phyloP scores from a whole-genome alignment of 2,797 vertebrate species.

The Platalea minor region DNA sequence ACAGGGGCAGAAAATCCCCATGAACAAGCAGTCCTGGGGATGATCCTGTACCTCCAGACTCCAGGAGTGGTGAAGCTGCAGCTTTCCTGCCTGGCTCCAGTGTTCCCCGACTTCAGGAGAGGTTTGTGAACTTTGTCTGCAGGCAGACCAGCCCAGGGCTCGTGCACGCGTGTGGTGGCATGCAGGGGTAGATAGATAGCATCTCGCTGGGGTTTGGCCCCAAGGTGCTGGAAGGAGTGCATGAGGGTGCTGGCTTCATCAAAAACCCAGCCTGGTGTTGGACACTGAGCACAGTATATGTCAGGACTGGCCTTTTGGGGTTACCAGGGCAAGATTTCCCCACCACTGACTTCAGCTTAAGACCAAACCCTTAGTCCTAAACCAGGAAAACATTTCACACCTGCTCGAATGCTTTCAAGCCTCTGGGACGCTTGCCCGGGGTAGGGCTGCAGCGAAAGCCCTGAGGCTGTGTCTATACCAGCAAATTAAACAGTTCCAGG shows the following conservation, averaged over 20 bases:
- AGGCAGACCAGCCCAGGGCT: not conserved
- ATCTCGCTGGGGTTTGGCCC: not conserved
- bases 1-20: not conserved
- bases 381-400: not conserved
- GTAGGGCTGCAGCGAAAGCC: not conserved
- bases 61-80: rapidly evolving
- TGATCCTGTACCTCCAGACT: not conserved
- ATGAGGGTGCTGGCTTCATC: not conserved
- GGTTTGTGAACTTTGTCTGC: not conserved
- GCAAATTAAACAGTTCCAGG: constrained; percentile 23
- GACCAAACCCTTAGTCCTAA: not conserved
- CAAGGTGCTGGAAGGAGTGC: not conserved
- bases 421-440: not conserved
- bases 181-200: not conserved
- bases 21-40: rapidly evolving
- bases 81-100: not conserved
- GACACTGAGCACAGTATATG: not conserved
- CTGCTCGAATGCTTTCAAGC: not conserved
- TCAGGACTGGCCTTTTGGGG: not conserved
- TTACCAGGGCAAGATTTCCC: not conserved
- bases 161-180: not conserved
- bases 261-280: not conserved
- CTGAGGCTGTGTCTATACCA: not conserved
- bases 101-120: not conserved
- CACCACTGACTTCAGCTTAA: not conserved